Conservation (phyloP, 2,797 vertebrate genomes). For the Diglossa cyanea region DNA sequence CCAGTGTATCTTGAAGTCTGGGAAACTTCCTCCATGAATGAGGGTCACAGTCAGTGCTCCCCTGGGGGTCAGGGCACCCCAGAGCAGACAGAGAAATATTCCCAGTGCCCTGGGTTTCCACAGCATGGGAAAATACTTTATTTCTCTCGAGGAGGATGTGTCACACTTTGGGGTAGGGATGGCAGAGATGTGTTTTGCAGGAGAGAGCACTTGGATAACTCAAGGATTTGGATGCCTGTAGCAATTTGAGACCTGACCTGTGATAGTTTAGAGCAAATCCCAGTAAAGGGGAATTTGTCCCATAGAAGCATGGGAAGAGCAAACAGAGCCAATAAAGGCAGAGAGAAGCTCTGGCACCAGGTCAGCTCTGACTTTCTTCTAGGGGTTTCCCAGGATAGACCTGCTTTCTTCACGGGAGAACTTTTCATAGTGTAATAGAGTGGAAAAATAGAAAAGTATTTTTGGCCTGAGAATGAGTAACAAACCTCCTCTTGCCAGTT, state of each 20-base stretch:
- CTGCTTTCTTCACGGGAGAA: background rate
- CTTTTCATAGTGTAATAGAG: background rate
- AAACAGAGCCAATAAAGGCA: background rate
- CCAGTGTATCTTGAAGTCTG: no score
- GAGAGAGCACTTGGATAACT: background rate
- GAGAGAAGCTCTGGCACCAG: background rate
- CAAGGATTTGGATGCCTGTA: background rate
- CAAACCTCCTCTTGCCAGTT: background rate
- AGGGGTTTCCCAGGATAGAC: background rate
- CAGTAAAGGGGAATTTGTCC: background rate
- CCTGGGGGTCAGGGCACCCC: no score
- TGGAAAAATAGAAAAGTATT: background rate
- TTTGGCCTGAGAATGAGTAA: background rate
- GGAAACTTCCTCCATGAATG: no score
- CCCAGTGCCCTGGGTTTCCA: no score
- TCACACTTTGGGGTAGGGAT: background rate
- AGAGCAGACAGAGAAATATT: no score
- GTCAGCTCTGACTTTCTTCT: background rate
- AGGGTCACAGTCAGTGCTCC: no score
- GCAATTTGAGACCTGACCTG: background rate
- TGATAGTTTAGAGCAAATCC: background rate
- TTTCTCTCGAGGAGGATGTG: background rate
- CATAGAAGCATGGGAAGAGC: accelerated
- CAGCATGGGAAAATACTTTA: background rate
- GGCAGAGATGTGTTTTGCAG: background rate